Conservation (phyloP, 1,140 invertebrate species). For the Cyclargus thomasi region DNA sequence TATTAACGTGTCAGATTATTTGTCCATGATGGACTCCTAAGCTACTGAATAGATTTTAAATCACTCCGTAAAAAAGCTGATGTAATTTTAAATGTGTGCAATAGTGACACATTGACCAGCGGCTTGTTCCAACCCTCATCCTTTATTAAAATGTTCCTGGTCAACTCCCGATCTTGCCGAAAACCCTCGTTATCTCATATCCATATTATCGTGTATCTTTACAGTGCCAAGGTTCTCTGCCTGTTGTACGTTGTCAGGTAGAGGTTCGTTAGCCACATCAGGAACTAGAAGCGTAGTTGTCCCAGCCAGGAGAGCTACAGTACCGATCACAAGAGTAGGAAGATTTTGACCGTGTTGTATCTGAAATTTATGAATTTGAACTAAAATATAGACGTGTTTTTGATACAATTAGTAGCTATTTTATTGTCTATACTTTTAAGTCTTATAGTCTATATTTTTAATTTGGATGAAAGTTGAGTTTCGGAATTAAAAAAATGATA, state of each 20-base stretch:
- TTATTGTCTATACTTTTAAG: too few species aligned
- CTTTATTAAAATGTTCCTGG: not conserved
- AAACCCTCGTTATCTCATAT: not conserved
- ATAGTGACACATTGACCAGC: too few species aligned
- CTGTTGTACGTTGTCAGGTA: slow-evolving; percentile 55
- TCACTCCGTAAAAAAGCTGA: too few species aligned
- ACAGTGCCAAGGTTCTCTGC: slow-evolving; percentile 43
- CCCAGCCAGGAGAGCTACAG: slow-evolving; percentile 40
- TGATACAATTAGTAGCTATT: too few species aligned
- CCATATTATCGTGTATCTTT: slow-evolving; percentile 1
- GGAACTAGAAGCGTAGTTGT: slow-evolving; percentile 48
- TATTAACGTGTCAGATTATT: too few species aligned
- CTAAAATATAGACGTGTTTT: too few species aligned
- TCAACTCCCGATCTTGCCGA: not conserved
- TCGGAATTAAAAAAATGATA: too few species aligned
- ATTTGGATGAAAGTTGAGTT: too few species aligned
- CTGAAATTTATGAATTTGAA: slow-evolving; percentile 19
- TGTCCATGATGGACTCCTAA: too few species aligned
- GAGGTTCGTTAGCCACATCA: slow-evolving; percentile 45
- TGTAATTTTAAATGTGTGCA: too few species aligned
- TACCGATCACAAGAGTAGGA: slow-evolving; percentile 37
- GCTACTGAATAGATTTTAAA: too few species aligned
- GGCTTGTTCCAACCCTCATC: not conserved
- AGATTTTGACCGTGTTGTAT: slow-evolving; percentile 34
- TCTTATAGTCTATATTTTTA: too few species aligned